Conservation (phyloP, 2,888 invertebrate species). For the Junonia oenone region DNA sequence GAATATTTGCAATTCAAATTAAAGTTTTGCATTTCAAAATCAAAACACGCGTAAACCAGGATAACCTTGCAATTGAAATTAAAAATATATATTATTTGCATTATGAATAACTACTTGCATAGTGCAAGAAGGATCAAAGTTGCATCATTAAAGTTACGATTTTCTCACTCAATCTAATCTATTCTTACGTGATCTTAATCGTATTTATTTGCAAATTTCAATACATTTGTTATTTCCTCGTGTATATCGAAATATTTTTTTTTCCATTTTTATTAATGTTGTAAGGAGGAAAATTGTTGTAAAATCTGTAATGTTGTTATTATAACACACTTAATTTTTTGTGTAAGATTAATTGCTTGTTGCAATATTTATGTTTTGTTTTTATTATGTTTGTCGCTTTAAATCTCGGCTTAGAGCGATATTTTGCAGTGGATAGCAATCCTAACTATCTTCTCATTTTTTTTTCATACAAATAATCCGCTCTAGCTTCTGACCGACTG, state of each 20-base stretch:
- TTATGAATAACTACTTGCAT: slow-evolving; percentile 11
- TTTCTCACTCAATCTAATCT: slow-evolving; percentile 41
- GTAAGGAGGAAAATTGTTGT: background rate
- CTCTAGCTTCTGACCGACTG: too few species aligned
- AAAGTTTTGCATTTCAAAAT: background rate
- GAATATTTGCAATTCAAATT: background rate
- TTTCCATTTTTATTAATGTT: background rate
- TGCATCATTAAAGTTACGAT: slow-evolving; percentile 28
- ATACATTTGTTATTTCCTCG: slow-evolving; percentile 16
- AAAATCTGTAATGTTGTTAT: too few species aligned
- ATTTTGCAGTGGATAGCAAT: too few species aligned
- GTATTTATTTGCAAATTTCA: background rate
- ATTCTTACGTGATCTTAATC: slow-evolving; percentile 35
- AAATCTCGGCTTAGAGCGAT: too few species aligned
- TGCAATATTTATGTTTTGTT: too few species aligned
- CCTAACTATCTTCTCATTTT: too few species aligned
- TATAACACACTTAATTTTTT: too few species aligned
- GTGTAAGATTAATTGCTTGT: too few species aligned
- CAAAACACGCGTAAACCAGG: background rate
- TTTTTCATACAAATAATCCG: too few species aligned
- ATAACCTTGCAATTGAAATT: background rate
- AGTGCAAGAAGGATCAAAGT: slow-evolving; percentile 20
- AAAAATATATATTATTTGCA: background rate
- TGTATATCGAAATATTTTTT: slow-evolving; percentile 7
- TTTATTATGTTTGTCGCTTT: too few species aligned